phyloP scores from a whole-genome alignment of 2,113 vertebrate genomes.

The Thomomys bottae region DNA sequence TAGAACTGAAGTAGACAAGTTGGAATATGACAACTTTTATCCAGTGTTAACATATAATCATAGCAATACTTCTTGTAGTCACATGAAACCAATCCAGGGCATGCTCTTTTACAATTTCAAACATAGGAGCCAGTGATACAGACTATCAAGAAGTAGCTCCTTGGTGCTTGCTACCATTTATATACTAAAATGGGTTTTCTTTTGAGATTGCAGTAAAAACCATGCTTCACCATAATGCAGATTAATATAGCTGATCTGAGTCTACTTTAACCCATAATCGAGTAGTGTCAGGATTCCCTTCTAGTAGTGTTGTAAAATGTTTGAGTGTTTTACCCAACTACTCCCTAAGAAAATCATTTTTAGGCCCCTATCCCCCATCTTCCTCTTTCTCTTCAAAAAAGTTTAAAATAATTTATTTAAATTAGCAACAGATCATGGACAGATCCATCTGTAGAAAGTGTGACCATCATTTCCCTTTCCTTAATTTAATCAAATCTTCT shows the following conservation, averaged over 20 bases:
- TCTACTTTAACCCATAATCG: background rate
- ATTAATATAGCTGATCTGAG: background rate
- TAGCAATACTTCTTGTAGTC: background rate
- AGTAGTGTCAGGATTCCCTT: background rate
- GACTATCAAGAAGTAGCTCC: background rate
- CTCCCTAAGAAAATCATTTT: constrained; percentile 18
- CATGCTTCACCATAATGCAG: background rate
- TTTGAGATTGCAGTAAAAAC: background rate
- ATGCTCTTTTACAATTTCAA: background rate
- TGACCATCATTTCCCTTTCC: background rate
- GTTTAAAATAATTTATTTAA: constrained; percentile 49
- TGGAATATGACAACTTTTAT: background rate
- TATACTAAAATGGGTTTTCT: background rate
- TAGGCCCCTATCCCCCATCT: background rate
- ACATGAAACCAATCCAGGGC: background rate
- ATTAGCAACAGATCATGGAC: constrained; percentile 38
- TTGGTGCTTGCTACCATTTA: background rate
- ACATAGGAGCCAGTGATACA: background rate
- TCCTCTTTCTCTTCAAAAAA: constrained; percentile 38
- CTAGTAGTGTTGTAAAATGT: constrained; percentile 4
- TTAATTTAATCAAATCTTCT: constrained; percentile 9
- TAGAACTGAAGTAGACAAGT: background rate
- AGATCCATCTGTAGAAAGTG: constrained; percentile 5
- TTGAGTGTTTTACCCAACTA: constrained; percentile 21
- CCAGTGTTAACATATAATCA: background rate